Percentiles rank a stretch among this genome's conserved stretches.
Conservation (phyloP, 2,113 vertebrate species). For the Enhydra lutris region DNA sequence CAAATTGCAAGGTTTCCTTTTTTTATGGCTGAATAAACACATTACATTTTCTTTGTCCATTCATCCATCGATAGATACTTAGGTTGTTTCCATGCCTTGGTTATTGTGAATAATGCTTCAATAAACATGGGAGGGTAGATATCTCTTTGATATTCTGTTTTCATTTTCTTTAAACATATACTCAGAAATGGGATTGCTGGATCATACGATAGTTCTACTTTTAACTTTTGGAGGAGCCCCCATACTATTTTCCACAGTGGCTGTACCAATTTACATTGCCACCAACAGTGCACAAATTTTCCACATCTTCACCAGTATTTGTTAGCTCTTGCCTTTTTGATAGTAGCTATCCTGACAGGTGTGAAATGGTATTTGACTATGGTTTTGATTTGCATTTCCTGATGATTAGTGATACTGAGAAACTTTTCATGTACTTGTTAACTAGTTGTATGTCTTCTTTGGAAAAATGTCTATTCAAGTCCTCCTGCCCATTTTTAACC, state of each 20-base stretch:
- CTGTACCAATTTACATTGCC: background rate
- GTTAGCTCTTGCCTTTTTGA: background rate
- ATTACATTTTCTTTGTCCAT: background rate
- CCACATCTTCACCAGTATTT: background rate
- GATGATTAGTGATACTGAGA: background rate
- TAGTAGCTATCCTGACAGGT: background rate
- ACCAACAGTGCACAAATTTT: background rate
- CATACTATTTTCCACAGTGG: background rate
- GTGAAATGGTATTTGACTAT: background rate
- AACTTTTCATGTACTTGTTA: background rate
- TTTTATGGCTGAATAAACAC: background rate
- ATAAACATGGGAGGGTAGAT: background rate
- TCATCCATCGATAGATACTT: background rate
- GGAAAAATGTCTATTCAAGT: background rate
- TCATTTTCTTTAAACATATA: background rate
- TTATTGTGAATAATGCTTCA: background rate
- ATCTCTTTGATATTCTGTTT: background rate
- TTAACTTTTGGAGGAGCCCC: background rate
- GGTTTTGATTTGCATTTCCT: background rate
- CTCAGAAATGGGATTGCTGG: background rate
- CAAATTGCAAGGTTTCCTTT: background rate
- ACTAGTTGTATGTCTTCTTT: background rate
- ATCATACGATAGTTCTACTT: background rate
- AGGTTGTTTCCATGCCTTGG: background rate
- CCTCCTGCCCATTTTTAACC: background rate